These are phyloP conservation scores for Struthio camelus DNA, from an alignment of 2,113 vertebrate genomes.

Conservation along the genomic window DNA sequence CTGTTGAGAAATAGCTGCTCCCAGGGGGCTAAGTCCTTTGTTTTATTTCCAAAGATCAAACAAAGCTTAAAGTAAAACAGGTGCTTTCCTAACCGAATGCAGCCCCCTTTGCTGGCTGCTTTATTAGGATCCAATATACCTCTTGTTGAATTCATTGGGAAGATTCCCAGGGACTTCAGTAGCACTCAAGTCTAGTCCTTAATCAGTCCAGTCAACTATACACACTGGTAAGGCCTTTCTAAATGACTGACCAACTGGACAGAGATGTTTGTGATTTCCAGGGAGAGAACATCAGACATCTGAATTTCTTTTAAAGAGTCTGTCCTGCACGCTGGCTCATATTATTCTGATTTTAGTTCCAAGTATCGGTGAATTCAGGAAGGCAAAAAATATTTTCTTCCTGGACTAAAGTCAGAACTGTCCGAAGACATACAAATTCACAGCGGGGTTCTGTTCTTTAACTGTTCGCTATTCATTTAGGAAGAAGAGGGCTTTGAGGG, in stretches of 20 bases:
- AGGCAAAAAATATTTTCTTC: fast-evolving
- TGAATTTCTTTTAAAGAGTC: background rate
- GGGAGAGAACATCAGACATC: background rate
- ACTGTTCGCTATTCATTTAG: background rate
- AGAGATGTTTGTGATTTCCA: fast-evolving
- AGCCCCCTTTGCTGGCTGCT: background rate
- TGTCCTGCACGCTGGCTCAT: background rate
- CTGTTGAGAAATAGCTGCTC: background rate
- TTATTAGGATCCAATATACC: background rate
- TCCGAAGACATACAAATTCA: background rate
- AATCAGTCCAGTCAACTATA: background rate
- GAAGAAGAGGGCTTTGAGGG: background rate
- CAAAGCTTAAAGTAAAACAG: background rate
- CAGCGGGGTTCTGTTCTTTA: background rate
- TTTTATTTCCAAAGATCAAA: background rate
- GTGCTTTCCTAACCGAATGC: background rate
- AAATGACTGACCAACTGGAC: background rate
- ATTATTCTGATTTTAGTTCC: background rate
- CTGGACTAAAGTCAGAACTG: background rate
- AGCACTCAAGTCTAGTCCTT: background rate
- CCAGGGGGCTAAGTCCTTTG: background rate
- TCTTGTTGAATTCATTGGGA: background rate
- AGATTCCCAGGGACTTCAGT: background rate
- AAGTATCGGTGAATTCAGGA: background rate
- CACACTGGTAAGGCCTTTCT: background rate